phyloP scores from a whole-genome alignment of 92 coral and sea anemone genomes.

The Montipora capitata region DNA sequence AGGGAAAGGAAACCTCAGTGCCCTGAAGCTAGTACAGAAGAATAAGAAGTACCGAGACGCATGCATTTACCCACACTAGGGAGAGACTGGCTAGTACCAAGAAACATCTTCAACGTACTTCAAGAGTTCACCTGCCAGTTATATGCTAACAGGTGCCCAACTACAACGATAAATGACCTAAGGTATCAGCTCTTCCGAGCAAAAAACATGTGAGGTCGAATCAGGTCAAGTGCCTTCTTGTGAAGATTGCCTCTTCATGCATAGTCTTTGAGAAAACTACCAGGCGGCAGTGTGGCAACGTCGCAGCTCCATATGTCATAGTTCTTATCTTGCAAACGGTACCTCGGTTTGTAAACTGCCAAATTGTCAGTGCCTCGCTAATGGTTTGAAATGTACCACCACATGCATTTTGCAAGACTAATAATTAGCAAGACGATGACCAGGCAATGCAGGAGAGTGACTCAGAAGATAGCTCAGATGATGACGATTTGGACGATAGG shows the following conservation, averaged over 20 bases:
- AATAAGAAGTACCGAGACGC: conserved; percentile 59
- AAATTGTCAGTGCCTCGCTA: conserved; percentile 64
- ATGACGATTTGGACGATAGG: conserved; percentile 24
- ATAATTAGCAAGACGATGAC: conserved; percentile 51
- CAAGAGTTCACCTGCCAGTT: conserved; percentile 71
- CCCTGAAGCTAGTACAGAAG: conserved; percentile 48
- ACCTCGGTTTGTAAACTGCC: conserved; percentile 52
- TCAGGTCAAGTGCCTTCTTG: conserved; percentile 77
- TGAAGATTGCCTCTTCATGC: conserved; percentile 70
- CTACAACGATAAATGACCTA: conserved; percentile 56
- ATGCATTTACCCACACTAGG: conserved; percentile 69
- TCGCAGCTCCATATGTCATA: conserved; percentile 69
- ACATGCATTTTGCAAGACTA: conserved; percentile 66
- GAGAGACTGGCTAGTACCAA: conserved; percentile 53
- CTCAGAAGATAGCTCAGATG: conserved; percentile 46
- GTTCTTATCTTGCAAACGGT: conserved; percentile 58
- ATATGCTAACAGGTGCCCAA: conserved; percentile 42
- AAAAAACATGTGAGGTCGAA: conserved; percentile 73
- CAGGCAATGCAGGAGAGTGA: conserved; percentile 27
- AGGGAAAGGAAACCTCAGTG: conserved; percentile 57
- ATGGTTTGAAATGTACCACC: conserved; percentile 53
- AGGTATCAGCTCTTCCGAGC: conserved; percentile 67
- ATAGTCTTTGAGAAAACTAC: conserved; percentile 72
- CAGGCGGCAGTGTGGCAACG: conserved; percentile 74
- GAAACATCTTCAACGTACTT: conserved; percentile 53